Conservation (phyloP, 2,888 invertebrate genomes). For the Tubulanus polymorphus region DNA sequence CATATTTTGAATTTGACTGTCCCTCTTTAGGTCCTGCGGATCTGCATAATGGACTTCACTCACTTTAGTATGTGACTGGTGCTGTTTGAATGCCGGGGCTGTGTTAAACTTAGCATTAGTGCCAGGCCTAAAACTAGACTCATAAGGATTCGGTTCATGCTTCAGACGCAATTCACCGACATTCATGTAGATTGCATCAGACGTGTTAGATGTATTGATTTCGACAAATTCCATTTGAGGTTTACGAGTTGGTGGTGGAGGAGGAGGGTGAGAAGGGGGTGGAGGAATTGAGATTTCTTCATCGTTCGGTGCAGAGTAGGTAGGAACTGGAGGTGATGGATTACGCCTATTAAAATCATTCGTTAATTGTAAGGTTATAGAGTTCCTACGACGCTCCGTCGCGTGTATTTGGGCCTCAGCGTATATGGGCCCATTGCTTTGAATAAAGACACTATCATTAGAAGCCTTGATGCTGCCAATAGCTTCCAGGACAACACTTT, state of each 20-base stretch:
- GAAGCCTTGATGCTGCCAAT: neutral
- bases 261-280: constrained; percentile 26
- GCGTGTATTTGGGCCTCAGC: neutral
- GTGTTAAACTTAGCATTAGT: constrained; percentile 83
- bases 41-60: too few relatives aligned
- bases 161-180: constrained; percentile 26
- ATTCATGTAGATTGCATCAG: constrained; percentile 41
- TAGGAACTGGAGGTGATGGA: constrained; percentile 1
- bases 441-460: neutral
- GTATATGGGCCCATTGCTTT: neutral
- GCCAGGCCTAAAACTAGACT: constrained; percentile 83
- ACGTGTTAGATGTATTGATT: constrained; percentile 28
- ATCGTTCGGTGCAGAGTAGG: constrained; percentile 28
- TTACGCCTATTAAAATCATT: neutral
- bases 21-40: too few relatives aligned
- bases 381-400: neutral
- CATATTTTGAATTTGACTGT: too few relatives aligned
- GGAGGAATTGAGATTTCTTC: constrained; percentile 25
- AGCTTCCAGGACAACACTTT: neutral
- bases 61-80: too few relatives aligned
- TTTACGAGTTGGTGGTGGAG: constrained; percentile 22
- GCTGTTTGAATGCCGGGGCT: constrained; percentile 63
- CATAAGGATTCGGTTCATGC: constrained; percentile 26
- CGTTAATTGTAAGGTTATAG: neutral
- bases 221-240: constrained; percentile 24